These are phyloP conservation scores for Drosophila anomalipes DNA, from an alignment of 2,888 invertebrate genomes.

Conservation along the genomic window DNA sequence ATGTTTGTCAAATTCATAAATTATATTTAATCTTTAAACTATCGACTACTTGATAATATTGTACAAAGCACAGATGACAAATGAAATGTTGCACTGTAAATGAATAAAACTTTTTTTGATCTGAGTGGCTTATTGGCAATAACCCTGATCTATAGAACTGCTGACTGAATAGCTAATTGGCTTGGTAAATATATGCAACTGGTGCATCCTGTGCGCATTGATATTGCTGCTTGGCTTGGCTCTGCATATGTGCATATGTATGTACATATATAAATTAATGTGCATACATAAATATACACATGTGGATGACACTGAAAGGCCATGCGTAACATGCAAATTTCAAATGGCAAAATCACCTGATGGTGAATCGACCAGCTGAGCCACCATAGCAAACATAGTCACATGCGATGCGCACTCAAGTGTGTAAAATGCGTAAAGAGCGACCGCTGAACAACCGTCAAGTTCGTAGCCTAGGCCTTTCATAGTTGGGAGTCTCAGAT, in stretches of 20 bases:
- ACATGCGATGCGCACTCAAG: conserved; percentile 56
- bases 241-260: not conserved
- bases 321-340: conserved; percentile 76
- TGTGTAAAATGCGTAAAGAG: conserved; percentile 70
- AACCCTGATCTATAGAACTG: not conserved
- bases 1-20: not conserved
- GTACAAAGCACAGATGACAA: not conserved
- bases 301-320: conserved; percentile 75
- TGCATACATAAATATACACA: conserved; percentile 17
- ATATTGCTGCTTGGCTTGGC: conserved; percentile 62
- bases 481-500: conserved; percentile 27
- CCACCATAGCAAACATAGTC: not conserved
- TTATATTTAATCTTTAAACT: not conserved
- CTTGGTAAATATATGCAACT: conserved; percentile 67
- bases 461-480: conserved; percentile 61
- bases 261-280: conserved; percentile 7
- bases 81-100: not conserved
- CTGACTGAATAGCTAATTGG: conserved; percentile 22
- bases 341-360: conserved; percentile 37
- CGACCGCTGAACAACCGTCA: conserved; percentile 5
- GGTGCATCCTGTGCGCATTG: conserved; percentile 77
- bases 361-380: conserved; percentile 8
- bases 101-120: not conserved
- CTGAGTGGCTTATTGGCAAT: not conserved
- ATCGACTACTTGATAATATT: not conserved